phyloP scores from a whole-genome alignment of 1,140 invertebrate genomes.

The Bombus picipes region DNA sequence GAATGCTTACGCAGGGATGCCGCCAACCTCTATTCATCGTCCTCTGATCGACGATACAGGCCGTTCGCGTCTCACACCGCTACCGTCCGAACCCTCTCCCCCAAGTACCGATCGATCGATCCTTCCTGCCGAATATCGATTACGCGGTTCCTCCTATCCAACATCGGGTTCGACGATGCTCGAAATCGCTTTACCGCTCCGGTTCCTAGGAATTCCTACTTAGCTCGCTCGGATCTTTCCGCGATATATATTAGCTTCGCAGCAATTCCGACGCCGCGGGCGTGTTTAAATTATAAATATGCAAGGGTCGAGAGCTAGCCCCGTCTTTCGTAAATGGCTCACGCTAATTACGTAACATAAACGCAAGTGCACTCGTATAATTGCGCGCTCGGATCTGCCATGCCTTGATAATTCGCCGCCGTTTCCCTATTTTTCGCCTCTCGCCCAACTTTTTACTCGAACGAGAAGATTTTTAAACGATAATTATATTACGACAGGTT shows the following conservation, averaged over 20 bases:
- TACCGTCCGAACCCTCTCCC: background rate
- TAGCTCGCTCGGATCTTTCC: background rate
- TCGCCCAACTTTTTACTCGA: background rate
- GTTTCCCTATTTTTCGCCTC: background rate
- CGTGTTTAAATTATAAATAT: slow-evolving; percentile 41
- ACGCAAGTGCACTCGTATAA: slow-evolving; percentile 31
- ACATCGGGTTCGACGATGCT: background rate
- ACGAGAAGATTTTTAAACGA: background rate
- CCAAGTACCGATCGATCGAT: background rate
- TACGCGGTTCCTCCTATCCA: background rate
- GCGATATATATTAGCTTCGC: slow-evolving; percentile 19
- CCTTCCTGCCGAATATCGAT: background rate
- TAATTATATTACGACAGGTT: too few relatives aligned
- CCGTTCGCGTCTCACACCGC: background rate
- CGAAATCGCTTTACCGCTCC: background rate
- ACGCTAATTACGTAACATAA: slow-evolving; percentile 42
- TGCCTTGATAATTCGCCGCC: background rate
- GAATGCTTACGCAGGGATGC: slow-evolving; percentile 52
- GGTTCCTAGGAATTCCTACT: background rate
- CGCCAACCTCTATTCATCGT: slow-evolving; percentile 47
- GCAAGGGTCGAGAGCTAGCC: slow-evolving; percentile 16
- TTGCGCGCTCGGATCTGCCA: background rate
- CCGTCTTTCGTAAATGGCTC: slow-evolving; percentile 47
- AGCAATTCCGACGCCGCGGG: background rate
- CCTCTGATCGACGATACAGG: slow-evolving; percentile 34